Conservation (phyloP, 2,797 vertebrate genomes). For the Accipiter superciliosus region DNA sequence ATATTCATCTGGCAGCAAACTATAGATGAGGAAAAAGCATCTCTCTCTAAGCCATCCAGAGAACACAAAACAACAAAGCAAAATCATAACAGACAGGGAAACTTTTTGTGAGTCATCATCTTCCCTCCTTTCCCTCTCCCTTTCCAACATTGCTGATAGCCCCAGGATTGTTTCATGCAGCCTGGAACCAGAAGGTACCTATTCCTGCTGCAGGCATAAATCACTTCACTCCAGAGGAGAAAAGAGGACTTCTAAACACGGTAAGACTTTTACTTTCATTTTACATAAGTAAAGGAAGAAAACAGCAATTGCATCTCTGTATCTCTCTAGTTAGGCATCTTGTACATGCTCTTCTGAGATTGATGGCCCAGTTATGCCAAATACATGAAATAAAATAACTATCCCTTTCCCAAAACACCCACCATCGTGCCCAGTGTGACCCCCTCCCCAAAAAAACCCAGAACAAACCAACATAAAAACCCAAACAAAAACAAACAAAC, state of each 20-base stretch:
- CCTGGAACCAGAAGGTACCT: background rate
- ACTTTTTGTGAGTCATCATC: constrained; percentile 19
- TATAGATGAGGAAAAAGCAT: background rate
- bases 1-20: constrained; percentile 25
- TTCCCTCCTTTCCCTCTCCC: background rate
- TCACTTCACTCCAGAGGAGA: background rate
- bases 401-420: background rate
- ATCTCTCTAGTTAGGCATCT: background rate
- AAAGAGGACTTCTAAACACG: background rate
- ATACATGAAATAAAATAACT: background rate
- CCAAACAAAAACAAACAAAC: background rate
- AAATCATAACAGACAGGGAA: background rate
- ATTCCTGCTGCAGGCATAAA: background rate
- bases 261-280: background rate
- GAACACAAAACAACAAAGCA: background rate
- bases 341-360: background rate
- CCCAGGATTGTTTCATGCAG: background rate
- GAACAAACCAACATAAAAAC: background rate
- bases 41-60: constrained; percentile 11
- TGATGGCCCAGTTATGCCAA: background rate
- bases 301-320: background rate
- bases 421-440: accelerated
- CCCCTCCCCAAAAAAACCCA: background rate
- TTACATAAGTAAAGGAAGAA: background rate
- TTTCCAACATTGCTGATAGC: background rate